Conservation (phyloP, 2,888 invertebrate genomes). For the Gastrophysa polygoni region DNA sequence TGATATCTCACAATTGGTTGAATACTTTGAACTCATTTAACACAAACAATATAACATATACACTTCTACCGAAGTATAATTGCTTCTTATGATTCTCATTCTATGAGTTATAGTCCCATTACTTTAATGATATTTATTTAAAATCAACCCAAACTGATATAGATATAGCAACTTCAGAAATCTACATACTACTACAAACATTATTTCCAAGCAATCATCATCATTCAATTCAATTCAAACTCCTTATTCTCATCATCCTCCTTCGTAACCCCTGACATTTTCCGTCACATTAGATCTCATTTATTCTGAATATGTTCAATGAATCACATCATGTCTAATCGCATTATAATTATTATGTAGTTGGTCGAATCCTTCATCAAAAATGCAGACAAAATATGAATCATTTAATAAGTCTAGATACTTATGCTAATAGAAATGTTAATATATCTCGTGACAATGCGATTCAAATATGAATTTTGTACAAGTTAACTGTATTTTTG, state of each 20-base stretch:
- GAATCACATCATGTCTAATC: neutral
- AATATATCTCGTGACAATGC: slow-evolving; percentile 12
- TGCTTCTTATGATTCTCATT: no score
- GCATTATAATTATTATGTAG: neutral
- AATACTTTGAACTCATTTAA: no score
- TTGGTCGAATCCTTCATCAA: neutral
- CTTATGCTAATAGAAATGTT: slow-evolving; percentile 1
- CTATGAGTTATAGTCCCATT: no score
- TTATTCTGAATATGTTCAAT: neutral
- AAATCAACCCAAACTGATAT: no score
- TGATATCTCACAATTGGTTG: no score
- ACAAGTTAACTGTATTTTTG: slow-evolving; percentile 6
- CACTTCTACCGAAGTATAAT: no score
- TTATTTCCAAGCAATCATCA: no score
- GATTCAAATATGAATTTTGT: slow-evolving; percentile 11
- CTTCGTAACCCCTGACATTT: neutral
- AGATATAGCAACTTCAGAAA: no score
- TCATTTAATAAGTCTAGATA: slow-evolving; percentile 1
- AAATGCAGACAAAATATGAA: slow-evolving; percentile 1
- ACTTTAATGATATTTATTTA: no score
- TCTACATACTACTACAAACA: no score
- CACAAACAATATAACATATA: no score
- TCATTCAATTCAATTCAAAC: no score
- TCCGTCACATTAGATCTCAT: neutral
- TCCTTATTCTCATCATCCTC: neutral